Evolutionary conservation across 2,113 vertebrate species (phyloP), one percentile per base, ranked within the genome.

Genomic region (Albula glossodonta): DNA sequence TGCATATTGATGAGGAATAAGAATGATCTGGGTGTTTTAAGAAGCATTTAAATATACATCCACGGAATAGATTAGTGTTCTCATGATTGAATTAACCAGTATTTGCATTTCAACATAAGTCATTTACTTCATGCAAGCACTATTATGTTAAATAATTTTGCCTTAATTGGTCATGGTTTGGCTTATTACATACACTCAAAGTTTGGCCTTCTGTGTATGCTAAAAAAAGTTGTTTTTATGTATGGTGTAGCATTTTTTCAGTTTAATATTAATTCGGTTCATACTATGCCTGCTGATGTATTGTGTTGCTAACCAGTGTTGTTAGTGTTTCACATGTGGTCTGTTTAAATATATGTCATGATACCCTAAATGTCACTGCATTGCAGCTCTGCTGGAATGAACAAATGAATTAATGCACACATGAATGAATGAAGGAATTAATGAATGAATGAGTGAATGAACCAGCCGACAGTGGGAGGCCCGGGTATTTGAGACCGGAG

Each of bases 401-500:
- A 56, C 7, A 12, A 56, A 56, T 6, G 53, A 56, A 56, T 56
- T 41, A 56, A 12, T 56, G 12, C 6, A 56, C 12, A 56, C 12
- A 17, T 63, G 60, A 63, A 17, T 63, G 11, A 63, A 63, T 63
- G 15, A 63, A 4, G 60, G 53, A 9, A 12, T 56, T 0, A 12
- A 9, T 56, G 57, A 60, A 10, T 60, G 57, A 60, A 60, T 60
- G 57, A 60, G 17, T 60, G 57, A 60, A 60, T 10, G 31, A 41
- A 41, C 31, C 31, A 41, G 31, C 1, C 0, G 31, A 41, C 31
- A 41, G 31, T 41, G 31, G 31, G 31, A 41, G 31, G 31, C 31
- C 31, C 31, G 31, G 31, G 31, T 41, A 41, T 41, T 41, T 41
- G 90, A 92, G 93, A 89, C 91, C 92, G 86, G 88, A 90, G 88